Evolutionary conservation across 1,140 invertebrate genomes (phyloP), one percentile per base, ranked within the genome.

Genomic region (Ladona fulva): DNA sequence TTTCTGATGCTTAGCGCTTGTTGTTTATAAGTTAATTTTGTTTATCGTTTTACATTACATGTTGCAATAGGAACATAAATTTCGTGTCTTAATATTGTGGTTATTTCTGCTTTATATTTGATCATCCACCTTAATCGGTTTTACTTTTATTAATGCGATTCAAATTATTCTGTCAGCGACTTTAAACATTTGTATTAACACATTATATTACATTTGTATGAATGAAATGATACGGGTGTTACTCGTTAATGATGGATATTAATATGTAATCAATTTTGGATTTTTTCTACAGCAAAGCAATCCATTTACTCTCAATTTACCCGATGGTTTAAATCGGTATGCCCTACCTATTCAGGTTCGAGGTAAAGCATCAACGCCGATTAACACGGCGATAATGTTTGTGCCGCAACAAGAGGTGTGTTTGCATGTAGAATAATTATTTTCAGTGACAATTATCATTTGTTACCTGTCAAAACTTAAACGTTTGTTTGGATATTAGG

Each of bases 351-450:
- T 76, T 74, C 77, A 74, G 24, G 81, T 86, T 11, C 85, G 91
- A 82, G 83, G 88, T 79, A 91, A 90, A 81, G 89, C 90, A 25
- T 89, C 88, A 16, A 93, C 91, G 42, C 95, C 95, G 1, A 85
- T 97, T 25, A 99, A 99, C 86, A 98, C 97, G 29, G 87, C 96
- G 76, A 88, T 99, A 74, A 92, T 99, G 90, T 99, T 99, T 89
- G 98, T 99, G 75, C 98, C 98, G 10, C 97, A 99, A 85, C 97
- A 99, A 90, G 97, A 99, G 90, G 94, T 94, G 86, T 84, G 83
- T 78, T 24, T 37, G 42, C 74, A 59, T n/a, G 42, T 74, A 24
- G 79, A 79, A 77, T 74, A 16, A 79, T 74, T 79, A 77, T 25
- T 42, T 79, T 77, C 42, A 76, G 42, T 74, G 12, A 66, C 19